Base-by-base conservation (phyloP, 2,888 invertebrate species). In the Epiperipatus broadwayi region DNA sequence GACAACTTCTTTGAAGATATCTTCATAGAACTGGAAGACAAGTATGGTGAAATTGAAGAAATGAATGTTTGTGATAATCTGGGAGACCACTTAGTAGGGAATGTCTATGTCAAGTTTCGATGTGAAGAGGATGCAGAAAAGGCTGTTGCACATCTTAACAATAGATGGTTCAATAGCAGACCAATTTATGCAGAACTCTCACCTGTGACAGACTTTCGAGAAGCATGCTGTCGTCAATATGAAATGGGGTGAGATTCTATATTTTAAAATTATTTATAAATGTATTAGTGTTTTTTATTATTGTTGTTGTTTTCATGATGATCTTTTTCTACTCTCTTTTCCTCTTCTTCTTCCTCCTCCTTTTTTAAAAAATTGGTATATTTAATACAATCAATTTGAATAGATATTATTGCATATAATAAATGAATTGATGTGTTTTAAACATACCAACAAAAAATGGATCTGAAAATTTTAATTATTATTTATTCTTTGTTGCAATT, bases 21-120 rank as follows among this genome's bases (percentile, higher is more conserved):
- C 2, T 97, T 95, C 66, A 85, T 89, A 1, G 95, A 97, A 60
- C 81, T 93, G 55, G 93, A 95, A 61, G 89, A 91, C 55, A 93
- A 93, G 66, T 97, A 97, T 63, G 97, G 97, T 0, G 93, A 95
- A 64, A 95, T 97, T 52, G 97, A 99, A 61, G 97, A 99, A 63
- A 95, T 97, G 91, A 97, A 97, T 65, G 93, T 99, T 2, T 99
- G 97, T 63, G 97, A 97, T 63, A 99, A 99, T 62, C 72, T 97
- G 43, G 93, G 93, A 3, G 93, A 95, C 59, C 95, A 95, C 58
- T 69, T 97, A 47, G 93, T 97, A 28, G 97, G 97, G 40, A 97
- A 97, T 69, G 95, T 97, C 39, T 97, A 97, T 60, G 89, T 97
- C 45, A 97, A 95, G 76, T 95, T 93, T 57, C 78, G 89, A 14